A percentile compares a stretch with the other conserved stretches of the same genome.
These are phyloP conservation scores for Idaea biselata DNA, from an alignment of 2,888 invertebrate genomes.

Conservation along the genomic window DNA sequence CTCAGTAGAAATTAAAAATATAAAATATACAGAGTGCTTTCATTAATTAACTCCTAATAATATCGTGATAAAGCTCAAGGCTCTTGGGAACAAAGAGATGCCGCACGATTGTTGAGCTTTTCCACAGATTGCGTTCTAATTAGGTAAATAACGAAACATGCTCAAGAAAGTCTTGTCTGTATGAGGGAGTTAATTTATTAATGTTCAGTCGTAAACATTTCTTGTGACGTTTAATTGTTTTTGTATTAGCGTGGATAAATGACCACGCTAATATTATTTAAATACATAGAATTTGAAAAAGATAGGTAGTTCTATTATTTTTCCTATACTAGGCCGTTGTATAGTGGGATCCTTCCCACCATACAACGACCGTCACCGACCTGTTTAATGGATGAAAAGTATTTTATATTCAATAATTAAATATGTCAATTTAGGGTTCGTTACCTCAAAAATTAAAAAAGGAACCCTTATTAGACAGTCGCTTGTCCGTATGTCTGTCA, in stretches of 20 bases:
- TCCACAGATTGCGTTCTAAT: slow-evolving; percentile 12
- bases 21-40: slow-evolving; percentile 5
- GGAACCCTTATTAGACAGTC: no score
- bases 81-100: slow-evolving; percentile 16
- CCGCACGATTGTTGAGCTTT: slow-evolving; percentile 6
- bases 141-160: slow-evolving; percentile 10
- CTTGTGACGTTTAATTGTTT: background rate
- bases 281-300: background rate
- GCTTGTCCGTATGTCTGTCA: no score
- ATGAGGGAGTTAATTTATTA: slow-evolving; percentile 1
- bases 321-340: no score
- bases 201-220: background rate
- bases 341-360: no score
- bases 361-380: no score
- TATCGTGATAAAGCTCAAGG: slow-evolving; percentile 9
- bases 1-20: background rate
- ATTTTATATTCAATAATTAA: no score
- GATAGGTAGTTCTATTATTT: background rate
- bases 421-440: no score
- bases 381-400: no score
- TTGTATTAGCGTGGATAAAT: background rate
- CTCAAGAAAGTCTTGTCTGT: background rate
- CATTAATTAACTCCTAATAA: slow-evolving; percentile 24
- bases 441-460: no score
- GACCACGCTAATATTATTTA: background rate